phyloP scores from a whole-genome alignment of 2,113 vertebrate species.

The Rhinolophus ferrumequinum region DNA sequence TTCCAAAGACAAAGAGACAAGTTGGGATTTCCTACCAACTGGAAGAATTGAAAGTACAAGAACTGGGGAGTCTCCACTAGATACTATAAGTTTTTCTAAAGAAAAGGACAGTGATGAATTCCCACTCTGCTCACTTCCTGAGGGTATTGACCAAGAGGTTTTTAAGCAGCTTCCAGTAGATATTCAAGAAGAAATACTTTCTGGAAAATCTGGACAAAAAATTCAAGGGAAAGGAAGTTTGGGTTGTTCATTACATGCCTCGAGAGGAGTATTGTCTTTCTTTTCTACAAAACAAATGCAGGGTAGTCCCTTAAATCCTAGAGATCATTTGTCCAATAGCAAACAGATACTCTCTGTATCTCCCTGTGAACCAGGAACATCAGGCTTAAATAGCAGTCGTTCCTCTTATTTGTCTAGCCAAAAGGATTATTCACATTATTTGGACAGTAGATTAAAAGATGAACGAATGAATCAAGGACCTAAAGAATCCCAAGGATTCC shows the following conservation, averaged over 20 bases:
- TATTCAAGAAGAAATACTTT: conserved; percentile 90
- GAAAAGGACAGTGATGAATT: conserved; percentile 2
- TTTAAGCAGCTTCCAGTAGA: conserved; percentile 90
- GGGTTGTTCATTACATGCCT: conserved; percentile 16
- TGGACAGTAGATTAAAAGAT: background rate
- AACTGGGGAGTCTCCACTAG: background rate
- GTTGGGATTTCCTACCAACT: conserved; percentile 37
- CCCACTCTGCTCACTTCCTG: conserved; percentile 73
- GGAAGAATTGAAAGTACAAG: conserved; percentile 56
- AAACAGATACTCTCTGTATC: background rate
- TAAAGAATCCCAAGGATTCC: background rate
- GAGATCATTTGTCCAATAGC: background rate
- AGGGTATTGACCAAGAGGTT: conserved; percentile 88
- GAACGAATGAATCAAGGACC: background rate
- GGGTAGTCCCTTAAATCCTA: background rate
- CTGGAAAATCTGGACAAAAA: conserved; percentile 59
- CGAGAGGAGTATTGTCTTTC: conserved; percentile 55
- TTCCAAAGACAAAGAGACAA: conserved; percentile 58
- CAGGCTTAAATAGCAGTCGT: background rate
- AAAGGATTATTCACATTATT: conserved; percentile 9
- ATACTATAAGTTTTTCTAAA: background rate
- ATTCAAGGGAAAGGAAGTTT: conserved; percentile 27
- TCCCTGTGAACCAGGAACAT: background rate
- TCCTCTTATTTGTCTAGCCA: background rate
- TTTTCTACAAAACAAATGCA: conserved; percentile 45